These are phyloP conservation scores for Eupithecia centaureata DNA, from an alignment of 2,888 invertebrate species.

Conservation along the genomic window DNA sequence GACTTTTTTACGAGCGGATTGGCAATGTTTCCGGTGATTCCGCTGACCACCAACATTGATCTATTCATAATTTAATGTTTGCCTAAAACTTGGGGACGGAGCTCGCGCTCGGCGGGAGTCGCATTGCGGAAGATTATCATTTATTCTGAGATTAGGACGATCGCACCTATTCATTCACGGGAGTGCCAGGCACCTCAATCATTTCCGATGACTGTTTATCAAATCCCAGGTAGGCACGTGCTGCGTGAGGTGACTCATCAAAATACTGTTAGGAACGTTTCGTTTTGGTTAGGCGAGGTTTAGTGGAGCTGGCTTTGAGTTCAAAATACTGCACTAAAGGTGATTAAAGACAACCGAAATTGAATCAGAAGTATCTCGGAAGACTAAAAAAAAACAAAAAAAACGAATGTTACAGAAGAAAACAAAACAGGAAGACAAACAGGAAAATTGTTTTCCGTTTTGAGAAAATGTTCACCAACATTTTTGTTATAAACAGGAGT, in stretches of 20 bases:
- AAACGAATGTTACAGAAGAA: neutral
- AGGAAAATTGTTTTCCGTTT: neutral
- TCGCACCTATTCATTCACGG: slow-evolving; percentile 29
- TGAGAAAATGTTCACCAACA: neutral
- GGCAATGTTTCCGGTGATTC: slow-evolving; percentile 44
- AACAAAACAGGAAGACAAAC: neutral
- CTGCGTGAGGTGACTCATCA: slow-evolving; percentile 36
- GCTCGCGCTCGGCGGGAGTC: slow-evolving; percentile 29
- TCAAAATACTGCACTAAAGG: too few relatives aligned
- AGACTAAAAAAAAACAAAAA: neutral
- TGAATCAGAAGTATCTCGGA: too few relatives aligned
- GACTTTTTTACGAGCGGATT: slow-evolving; percentile 39
- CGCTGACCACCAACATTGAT: slow-evolving; percentile 43
- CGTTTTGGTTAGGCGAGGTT: slow-evolving; percentile 52
- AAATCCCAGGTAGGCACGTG: slow-evolving; percentile 19
- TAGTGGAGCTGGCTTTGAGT: too few relatives aligned
- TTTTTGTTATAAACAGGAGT: neutral
- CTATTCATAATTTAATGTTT: slow-evolving; percentile 39
- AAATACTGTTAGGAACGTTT: slow-evolving; percentile 50
- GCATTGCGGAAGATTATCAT: slow-evolving; percentile 44
- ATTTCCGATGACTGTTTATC: slow-evolving; percentile 48
- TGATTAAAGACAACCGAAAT: too few relatives aligned
- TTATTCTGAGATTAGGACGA: slow-evolving; percentile 42
- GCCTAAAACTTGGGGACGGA: slow-evolving; percentile 30
- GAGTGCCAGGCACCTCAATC: slow-evolving; percentile 33